phyloP scores from a whole-genome alignment of 2,113 vertebrate genomes.

The Arothron firmamentum region DNA sequence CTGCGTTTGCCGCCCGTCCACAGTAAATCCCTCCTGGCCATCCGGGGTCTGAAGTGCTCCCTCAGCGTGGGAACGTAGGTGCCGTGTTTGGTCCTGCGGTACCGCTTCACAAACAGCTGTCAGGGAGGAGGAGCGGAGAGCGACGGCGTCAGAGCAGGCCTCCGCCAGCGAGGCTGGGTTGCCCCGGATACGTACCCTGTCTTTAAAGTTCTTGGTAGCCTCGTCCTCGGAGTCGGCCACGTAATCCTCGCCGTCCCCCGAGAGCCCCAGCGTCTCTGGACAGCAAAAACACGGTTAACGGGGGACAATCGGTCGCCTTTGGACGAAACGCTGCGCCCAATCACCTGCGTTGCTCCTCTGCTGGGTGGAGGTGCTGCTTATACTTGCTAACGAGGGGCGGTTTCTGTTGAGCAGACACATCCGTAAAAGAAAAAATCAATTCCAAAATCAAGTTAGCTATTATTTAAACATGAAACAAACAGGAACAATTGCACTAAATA shows the following conservation, averaged over 20 bases:
- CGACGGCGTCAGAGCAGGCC: not conserved
- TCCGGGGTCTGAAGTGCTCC: slow-evolving; percentile 67
- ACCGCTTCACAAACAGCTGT: slow-evolving; percentile 74
- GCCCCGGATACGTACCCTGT: slow-evolving; percentile 49
- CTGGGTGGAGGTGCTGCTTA: slow-evolving; percentile 14
- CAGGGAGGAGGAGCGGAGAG: slow-evolving; percentile 19
- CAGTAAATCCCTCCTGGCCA: slow-evolving; percentile 11
- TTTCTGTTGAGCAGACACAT: slow-evolving; percentile 57
- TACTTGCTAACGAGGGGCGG: slow-evolving; percentile 14
- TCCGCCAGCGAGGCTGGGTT: not conserved
- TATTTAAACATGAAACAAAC: not conserved
- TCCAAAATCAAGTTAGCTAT: not conserved
- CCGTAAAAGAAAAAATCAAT: not conserved
- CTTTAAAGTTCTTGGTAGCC: slow-evolving; percentile 68
- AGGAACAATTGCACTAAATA: not conserved
- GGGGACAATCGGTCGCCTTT: not conserved
- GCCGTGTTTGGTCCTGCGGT: slow-evolving; percentile 75
- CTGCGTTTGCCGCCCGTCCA: slow-evolving; percentile 33
- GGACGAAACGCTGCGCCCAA: too few relatives aligned
- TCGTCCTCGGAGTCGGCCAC: slow-evolving; percentile 79
- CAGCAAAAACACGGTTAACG: not conserved
- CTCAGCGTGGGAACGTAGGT: slow-evolving; percentile 75
- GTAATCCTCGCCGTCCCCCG: slow-evolving; percentile 55
- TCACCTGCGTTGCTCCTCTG: slow-evolving; percentile 59
- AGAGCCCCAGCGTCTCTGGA: slow-evolving; percentile 5